Percentiles rank a stretch among this genome's conserved stretches.
Evolutionary conservation across 1,140 invertebrate genomes (phyloP).

Genomic region (Orchesella cincta): DNA sequence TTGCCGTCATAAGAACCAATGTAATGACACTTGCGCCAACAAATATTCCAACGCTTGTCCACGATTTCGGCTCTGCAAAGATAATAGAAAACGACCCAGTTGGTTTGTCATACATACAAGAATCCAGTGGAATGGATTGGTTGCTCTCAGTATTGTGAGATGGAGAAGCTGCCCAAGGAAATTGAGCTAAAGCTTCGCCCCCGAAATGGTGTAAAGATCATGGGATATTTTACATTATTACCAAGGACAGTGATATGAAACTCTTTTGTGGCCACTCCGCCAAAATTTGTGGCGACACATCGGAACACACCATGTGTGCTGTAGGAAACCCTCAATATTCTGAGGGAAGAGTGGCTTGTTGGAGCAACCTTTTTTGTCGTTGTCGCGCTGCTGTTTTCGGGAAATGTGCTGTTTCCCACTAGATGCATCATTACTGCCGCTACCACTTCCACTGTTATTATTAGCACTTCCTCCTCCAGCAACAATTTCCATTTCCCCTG

Average conservation of each 20-base stretch:
- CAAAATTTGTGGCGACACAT: constrained; percentile 35
- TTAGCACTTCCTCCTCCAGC: no score
- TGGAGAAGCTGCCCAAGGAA: no score
- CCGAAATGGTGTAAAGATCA: no score
- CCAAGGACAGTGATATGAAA: constrained; percentile 35
- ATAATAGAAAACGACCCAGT: background rate
- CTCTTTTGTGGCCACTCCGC: background rate
- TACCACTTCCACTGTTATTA: no score
- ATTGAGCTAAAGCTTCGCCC: no score
- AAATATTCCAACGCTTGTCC: background rate
- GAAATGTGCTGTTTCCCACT: no score
- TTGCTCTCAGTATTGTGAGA: no score
- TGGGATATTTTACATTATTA: no score
- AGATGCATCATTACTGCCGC: no score
- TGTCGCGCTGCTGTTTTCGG: background rate
- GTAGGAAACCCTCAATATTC: constrained; percentile 36
- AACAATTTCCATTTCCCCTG: no score
- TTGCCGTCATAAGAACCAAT: background rate
- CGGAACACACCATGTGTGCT: constrained; percentile 32
- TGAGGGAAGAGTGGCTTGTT: background rate
- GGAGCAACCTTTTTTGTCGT: background rate
- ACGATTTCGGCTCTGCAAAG: background rate
- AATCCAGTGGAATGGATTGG: background rate
- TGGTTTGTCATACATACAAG: no score
- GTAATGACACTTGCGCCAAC: background rate